Conservation (phyloP, 2,888 invertebrate species). For the Seira ritae region DNA sequence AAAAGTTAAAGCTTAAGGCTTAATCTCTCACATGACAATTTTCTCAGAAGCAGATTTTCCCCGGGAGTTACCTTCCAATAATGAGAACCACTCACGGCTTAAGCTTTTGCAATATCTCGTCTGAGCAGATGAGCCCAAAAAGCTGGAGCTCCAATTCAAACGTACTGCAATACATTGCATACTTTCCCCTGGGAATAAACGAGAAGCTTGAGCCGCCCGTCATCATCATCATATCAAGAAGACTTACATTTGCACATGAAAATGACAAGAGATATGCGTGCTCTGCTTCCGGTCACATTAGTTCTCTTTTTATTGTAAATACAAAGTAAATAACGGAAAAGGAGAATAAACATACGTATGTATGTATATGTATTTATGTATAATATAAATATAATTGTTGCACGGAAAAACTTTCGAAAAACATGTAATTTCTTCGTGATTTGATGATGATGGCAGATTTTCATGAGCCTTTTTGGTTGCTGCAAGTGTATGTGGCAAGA, state of each 20-base stretch:
- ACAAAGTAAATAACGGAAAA: not conserved
- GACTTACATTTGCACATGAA: not conserved
- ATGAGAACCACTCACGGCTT: not conserved
- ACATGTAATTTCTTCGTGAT: not conserved
- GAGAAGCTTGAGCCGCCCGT: constrained; percentile 28
- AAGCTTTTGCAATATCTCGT: constrained; percentile 40
- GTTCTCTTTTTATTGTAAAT: not conserved
- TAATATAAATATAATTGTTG: no score
- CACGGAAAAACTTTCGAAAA: not conserved
- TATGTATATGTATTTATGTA: no score
- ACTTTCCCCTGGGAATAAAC: constrained; percentile 45
- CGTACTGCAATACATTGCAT: not conserved
- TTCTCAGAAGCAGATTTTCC: constrained; percentile 3
- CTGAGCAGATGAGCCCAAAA: constrained; percentile 54
- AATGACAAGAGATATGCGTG: not conserved
- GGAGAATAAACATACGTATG: not conserved
- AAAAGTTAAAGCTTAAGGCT: not conserved
- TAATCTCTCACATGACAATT: constrained; percentile 11
- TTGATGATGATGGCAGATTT: not conserved
- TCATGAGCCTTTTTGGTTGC: not conserved
- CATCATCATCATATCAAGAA: constrained; percentile 42
- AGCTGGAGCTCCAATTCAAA: constrained; percentile 6
- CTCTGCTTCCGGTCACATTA: not conserved
- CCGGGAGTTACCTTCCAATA: constrained; percentile 1
- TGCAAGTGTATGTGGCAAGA: not conserved